These are phyloP conservation scores for Balaeniceps rex DNA, from an alignment of 2,113 vertebrate species.

Conservation along the genomic window DNA sequence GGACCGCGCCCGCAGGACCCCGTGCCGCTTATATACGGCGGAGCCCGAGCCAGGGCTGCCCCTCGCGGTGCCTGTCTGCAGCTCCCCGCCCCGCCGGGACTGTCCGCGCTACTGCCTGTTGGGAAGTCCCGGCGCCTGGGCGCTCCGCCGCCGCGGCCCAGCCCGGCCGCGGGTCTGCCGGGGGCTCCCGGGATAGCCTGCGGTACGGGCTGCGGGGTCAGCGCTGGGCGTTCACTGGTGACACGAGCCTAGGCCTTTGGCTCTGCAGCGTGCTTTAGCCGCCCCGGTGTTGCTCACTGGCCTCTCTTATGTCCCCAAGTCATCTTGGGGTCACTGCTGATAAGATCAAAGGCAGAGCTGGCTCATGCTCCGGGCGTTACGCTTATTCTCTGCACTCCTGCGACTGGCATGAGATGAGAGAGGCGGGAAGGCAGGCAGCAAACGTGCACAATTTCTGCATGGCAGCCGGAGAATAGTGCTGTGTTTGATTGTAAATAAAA, in stretches of 20 bases:
- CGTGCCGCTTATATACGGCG: constrained; percentile 55
- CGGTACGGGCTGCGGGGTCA: too few species aligned
- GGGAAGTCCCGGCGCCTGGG: rapidly evolving
- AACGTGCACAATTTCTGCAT: rapidly evolving
- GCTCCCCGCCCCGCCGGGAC: background rate
- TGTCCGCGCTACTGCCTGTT: constrained; percentile 4
- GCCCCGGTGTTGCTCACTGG: too few species aligned
- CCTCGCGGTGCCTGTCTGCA: constrained; percentile 74
- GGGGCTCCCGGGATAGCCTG: too few species aligned
- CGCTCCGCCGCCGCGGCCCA: background rate
- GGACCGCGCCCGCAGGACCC: constrained; percentile 75
- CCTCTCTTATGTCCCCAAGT: rapidly evolving
- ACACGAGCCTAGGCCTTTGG: background rate
- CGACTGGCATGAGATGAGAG: background rate
- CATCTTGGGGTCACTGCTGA: background rate
- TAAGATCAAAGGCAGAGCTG: background rate
- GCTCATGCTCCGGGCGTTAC: background rate
- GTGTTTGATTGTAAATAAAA: background rate
- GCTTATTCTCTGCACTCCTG: rapidly evolving
- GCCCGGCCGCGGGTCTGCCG: too few species aligned
- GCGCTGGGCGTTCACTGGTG: background rate
- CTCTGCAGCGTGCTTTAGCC: background rate
- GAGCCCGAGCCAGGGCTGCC: constrained; percentile 73
- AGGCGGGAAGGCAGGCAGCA: background rate
- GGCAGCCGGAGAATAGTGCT: background rate